phyloP scores from a whole-genome alignment of 2,797 vertebrate species.

The Coluber constrictor region DNA sequence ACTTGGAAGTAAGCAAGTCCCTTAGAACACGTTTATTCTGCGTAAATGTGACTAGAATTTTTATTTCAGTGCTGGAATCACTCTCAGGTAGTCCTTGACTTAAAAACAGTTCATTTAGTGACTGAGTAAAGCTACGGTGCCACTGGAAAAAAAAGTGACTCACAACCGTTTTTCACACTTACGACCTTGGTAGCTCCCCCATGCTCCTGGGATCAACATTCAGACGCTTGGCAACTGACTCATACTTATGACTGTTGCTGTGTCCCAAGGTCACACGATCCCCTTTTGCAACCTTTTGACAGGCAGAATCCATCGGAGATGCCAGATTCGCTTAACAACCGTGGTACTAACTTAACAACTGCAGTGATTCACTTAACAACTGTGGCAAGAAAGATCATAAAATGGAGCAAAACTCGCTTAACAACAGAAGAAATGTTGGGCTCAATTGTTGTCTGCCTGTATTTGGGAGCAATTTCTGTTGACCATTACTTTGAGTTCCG shows the following conservation, averaged over 20 bases:
- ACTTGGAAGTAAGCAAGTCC: neutral
- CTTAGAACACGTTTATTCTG: neutral
- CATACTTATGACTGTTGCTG: neutral
- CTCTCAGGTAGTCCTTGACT: neutral
- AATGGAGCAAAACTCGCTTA: neutral
- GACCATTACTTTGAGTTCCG: neutral
- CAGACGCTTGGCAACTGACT: neutral
- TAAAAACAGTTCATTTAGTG: neutral
- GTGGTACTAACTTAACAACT: too few relatives aligned
- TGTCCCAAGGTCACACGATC: neutral
- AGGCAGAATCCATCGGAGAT: neutral
- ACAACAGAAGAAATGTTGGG: neutral
- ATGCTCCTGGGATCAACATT: neutral
- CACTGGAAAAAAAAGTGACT: neutral
- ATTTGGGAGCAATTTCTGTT: neutral
- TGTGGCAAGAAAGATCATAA: neutral
- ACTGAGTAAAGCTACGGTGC: neutral
- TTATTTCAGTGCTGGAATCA: neutral
- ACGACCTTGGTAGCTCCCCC: neutral
- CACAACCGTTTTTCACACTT: neutral
- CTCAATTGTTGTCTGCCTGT: neutral
- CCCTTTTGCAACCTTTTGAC: too few relatives aligned
- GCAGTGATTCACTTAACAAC: neutral
- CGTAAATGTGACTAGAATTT: neutral
- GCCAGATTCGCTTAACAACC: neutral